phyloP scores from a whole-genome alignment of 2,797 vertebrate species.

The Paguma larvata region DNA sequence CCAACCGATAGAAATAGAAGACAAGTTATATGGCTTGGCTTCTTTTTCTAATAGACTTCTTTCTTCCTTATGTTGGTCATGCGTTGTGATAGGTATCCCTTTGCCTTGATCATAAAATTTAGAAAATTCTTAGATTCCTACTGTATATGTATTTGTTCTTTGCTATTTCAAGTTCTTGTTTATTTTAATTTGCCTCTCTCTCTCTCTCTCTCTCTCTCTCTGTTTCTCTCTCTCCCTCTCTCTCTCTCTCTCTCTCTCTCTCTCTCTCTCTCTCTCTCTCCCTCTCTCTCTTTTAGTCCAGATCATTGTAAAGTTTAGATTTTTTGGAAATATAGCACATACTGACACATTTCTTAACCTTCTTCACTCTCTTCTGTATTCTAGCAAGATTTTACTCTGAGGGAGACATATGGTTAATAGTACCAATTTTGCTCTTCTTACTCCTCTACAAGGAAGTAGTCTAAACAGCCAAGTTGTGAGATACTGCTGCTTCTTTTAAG shows the following conservation, averaged over 20 bases:
- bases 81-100: not conserved
- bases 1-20: constrained; percentile 11
- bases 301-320: constrained; percentile 3
- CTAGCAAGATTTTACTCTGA: constrained; percentile 16
- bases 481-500: constrained; percentile 31
- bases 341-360: constrained; percentile 3
- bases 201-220: not conserved
- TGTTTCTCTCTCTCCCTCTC: too few species aligned
- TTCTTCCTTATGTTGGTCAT: not conserved
- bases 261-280: not conserved
- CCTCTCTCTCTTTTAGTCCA: not conserved
- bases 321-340: not conserved
- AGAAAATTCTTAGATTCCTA: not conserved
- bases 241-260: too few species aligned
- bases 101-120: constrained; percentile 14
- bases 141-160: constrained; percentile 40
- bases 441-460: not conserved
- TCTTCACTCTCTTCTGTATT: constrained; percentile 10
- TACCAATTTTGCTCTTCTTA: constrained; percentile 27
- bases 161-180: not conserved
- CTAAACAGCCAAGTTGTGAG: constrained; percentile 10
- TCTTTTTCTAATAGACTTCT: constrained; percentile 5
- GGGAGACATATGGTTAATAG: not conserved
- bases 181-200: not conserved
- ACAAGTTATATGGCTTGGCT: not conserved